Base-by-base conservation (phyloP, 2,797 vertebrate genomes). In the Thamnophis elegans region DNA sequence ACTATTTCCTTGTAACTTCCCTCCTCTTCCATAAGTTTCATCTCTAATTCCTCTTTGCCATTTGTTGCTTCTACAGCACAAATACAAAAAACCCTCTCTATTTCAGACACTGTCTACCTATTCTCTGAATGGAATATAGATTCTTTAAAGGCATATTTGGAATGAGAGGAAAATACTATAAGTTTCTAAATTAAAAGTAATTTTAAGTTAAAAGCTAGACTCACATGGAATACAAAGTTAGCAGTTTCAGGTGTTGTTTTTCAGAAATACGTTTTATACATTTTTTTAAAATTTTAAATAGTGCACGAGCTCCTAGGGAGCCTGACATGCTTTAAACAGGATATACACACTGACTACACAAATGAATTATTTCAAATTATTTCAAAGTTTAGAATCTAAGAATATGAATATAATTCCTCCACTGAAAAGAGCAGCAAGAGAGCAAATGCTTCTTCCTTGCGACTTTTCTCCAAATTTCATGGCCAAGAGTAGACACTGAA, bases 331-430 rank as follows among this genome's bases (percentile, higher is more conserved):
- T 82, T 92, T 89, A 22, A 20, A 62, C 11, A 86, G 88, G 55
- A 90, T 85, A 68, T 60, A 88, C 26, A 0, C 68, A 91, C 91
- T 91, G 91, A 87, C 58, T 53, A 13, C 58, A 53, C 5, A 7
- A 9, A 58, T 87, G 94, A 25, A 55, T 56, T 92, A 51, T 60
- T 94, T 92, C 51, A 90, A 59, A 25, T 53, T 94, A 96, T n/a
- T n/a, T n/a, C n/a, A n/a, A n/a, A 92, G 58, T 62, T 87, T 58
- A 58, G 86, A 55, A 82, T 47, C 36, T 82, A 47, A 47, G 42
- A 82, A 47, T 82, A 82, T 25, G 78, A 47, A 82, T 47, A 47
- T 20, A 47, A 82, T 82, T 47, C 36, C 36, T 82, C 78, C 36
- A 82, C 1, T 82, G 78, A 82, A 82, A 82, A 47, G 20, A 25